These are phyloP conservation scores for Tolmerus cingulatus DNA, from an alignment of 2,888 invertebrate genomes.

Conservation along the genomic window DNA sequence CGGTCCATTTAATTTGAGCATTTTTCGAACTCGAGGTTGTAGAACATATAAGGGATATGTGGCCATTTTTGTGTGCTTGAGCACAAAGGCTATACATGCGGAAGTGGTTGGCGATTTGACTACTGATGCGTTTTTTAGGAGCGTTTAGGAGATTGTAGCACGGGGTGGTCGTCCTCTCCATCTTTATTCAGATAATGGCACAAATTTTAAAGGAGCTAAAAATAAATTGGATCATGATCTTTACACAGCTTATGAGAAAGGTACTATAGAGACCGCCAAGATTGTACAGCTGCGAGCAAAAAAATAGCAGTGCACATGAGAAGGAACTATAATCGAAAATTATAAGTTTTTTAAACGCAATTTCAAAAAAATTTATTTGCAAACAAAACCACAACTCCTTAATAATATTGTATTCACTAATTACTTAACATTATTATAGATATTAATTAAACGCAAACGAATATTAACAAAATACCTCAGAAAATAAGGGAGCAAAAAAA, in stretches of 20 bases:
- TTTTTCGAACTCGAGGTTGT: background rate
- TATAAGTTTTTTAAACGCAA: too few relatives aligned
- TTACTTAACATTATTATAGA: too few relatives aligned
- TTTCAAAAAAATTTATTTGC: too few relatives aligned
- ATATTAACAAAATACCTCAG: too few relatives aligned
- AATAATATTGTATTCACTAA: too few relatives aligned
- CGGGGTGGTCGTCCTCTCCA: background rate
- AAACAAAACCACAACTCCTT: too few relatives aligned
- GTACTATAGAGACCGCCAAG: background rate
- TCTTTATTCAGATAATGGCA: background rate
- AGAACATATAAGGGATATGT: background rate
- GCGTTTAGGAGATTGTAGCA: conserved; percentile 45
- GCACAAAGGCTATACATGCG: background rate
- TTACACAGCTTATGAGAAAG: background rate
- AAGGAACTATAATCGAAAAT: too few relatives aligned
- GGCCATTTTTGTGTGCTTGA: background rate
- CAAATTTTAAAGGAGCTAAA: background rate
- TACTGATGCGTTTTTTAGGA: conserved; percentile 45
- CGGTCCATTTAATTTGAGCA: background rate
- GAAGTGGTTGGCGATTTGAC: conserved; percentile 48
- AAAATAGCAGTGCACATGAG: too few relatives aligned
- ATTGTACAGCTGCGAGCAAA: too few relatives aligned
- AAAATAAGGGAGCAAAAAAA: too few relatives aligned
- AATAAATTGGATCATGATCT: background rate
- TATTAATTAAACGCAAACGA: too few relatives aligned